A percentile compares a stretch with the other conserved stretches of the same genome.
These are phyloP conservation scores for Synergus itoensis DNA, from an alignment of 2,888 invertebrate species.

Conservation along the genomic window DNA sequence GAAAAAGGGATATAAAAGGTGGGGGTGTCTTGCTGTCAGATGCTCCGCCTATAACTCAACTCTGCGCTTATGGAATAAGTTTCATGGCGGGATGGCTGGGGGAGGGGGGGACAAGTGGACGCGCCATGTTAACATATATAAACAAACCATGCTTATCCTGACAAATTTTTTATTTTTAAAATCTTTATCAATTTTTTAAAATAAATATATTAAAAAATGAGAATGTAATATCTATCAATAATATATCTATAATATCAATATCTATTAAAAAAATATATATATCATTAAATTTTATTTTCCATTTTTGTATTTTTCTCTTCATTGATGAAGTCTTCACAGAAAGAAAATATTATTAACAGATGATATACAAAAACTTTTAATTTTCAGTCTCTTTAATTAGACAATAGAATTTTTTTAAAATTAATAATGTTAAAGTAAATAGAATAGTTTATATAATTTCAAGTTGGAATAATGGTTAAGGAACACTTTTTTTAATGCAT, in stretches of 20 bases:
- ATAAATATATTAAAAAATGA: not conserved
- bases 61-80: conserved; percentile 59
- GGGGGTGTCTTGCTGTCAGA: conserved; percentile 75
- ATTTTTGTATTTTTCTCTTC: no score
- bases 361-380: no score
- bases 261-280: no score
- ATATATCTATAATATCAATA: no score
- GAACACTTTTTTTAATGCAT: not conserved
- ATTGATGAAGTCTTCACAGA: no score
- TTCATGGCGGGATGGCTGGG: conserved; percentile 44
- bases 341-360: no score
- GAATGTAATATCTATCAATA: no score
- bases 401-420: not conserved
- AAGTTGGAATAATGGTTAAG: no score
- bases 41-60: conserved; percentile 78
- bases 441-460: no score
- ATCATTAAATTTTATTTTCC: no score
- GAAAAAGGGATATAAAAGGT: conserved; percentile 43
- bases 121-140: conserved; percentile 77
- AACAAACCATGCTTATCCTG: conserved; percentile 72
- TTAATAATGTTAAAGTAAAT: no score
- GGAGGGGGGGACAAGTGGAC: conserved; percentile 70
- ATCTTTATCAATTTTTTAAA: not conserved
- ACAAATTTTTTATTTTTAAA: conserved; percentile 58
- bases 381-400: no score